A percentile compares a stretch with the other conserved stretches of the same genome.
phyloP scores from a whole-genome alignment of 2,888 invertebrate genomes.

The Serripes groenlandicus region DNA sequence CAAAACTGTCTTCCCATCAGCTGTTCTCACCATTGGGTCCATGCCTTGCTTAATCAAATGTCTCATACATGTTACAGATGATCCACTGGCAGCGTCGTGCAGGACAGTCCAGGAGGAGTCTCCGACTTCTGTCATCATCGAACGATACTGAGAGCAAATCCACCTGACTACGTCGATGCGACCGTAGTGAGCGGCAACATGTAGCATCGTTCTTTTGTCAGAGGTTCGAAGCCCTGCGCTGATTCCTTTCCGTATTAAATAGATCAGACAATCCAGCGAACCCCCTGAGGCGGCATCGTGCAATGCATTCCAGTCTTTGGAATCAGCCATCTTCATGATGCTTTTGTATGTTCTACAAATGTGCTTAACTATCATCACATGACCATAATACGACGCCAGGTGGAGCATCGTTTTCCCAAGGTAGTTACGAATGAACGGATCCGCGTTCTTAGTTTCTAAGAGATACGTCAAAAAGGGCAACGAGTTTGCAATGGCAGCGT shows the following conservation, averaged over 20 bases:
- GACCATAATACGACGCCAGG: conserved; percentile 8
- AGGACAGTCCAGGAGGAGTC: conserved; percentile 3
- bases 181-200: conserved; percentile 7
- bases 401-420: conserved; percentile 11
- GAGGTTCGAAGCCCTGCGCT: conserved; percentile 3
- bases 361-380: conserved; percentile 1
- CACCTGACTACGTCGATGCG: not conserved
- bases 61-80: conserved; percentile 6
- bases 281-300: conserved; percentile 13
- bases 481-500: conserved; percentile 5
- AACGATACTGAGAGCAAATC: not conserved
- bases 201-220: conserved; percentile 4
- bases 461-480: not conserved
- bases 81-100: conserved; percentile 15
- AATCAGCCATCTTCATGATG: conserved; percentile 17
- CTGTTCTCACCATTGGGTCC: not conserved
- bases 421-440: conserved; percentile 8
- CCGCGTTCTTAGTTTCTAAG: not conserved
- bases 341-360: conserved; percentile 8
- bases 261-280: conserved; percentile 13
- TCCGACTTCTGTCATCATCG: conserved; percentile 1
- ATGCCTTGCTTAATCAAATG: conserved; percentile 9
- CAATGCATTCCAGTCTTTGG: conserved; percentile 4
- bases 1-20: conserved; percentile 7
- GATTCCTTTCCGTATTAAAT: conserved; percentile 11